Evolutionary conservation across 2,113 vertebrate species (phyloP).

Genomic region (Nesogale talazaci): DNA sequence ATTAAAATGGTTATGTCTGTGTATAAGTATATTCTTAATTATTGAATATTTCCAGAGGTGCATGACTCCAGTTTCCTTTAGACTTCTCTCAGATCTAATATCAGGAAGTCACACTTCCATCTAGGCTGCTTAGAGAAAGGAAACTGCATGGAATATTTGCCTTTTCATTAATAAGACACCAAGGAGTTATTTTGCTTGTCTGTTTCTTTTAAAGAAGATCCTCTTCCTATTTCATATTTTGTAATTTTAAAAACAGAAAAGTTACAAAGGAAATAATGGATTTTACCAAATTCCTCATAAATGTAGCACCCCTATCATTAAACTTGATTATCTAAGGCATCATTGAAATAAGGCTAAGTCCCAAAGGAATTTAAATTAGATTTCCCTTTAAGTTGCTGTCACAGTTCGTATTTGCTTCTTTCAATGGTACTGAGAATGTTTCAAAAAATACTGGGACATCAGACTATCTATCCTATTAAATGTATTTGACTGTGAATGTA

Average conservation of each 20-base stretch:
- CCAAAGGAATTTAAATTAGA: slow-evolving; percentile 41
- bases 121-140: background rate
- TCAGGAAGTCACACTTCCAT: background rate
- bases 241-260: background rate
- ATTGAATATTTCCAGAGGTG: background rate
- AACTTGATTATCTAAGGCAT: background rate
- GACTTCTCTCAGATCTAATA: background rate
- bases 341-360: slow-evolving; percentile 10
- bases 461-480: background rate
- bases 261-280: no score
- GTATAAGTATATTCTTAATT: background rate
- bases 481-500: slow-evolving; percentile 28
- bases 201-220: background rate
- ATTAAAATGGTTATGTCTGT: background rate
- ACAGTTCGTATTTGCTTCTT: slow-evolving; percentile 58
- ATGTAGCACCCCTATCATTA: no score
- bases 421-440: slow-evolving; percentile 34
- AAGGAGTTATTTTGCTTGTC: background rate
- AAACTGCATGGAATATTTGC: rapidly evolving
- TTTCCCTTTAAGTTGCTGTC: slow-evolving; percentile 55
- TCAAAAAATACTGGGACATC: slow-evolving; percentile 5
- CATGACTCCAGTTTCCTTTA: background rate
- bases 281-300: no score
- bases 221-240: background rate
- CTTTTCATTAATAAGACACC: background rate